Percentiles rank a stretch among this genome's conserved stretches.
These are phyloP conservation scores for Cylas formicarius DNA, from an alignment of 1,140 invertebrate species.

Conservation along the genomic window DNA sequence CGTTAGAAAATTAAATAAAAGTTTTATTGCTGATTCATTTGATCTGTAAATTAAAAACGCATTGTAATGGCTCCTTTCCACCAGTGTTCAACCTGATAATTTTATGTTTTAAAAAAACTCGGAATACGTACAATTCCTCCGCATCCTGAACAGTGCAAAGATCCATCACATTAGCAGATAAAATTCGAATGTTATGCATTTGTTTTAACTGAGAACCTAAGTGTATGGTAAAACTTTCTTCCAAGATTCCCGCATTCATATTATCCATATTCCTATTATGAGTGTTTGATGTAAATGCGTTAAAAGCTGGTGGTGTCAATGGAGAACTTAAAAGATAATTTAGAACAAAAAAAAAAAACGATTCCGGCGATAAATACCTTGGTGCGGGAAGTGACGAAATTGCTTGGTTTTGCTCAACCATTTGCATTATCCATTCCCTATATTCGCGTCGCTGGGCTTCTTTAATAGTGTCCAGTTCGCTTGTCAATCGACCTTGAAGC, in stretches of 20 bases:
- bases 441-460: constrained; percentile 74
- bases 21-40: too few relatives aligned
- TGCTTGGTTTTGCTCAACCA: constrained; percentile 61
- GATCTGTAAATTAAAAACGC: too few relatives aligned
- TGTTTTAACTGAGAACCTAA: constrained; percentile 96
- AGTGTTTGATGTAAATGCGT: constrained; percentile 3
- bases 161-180: constrained; percentile 80
- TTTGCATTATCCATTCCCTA: constrained; percentile 71
- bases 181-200: constrained; percentile 92
- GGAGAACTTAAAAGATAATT: constrained; percentile 29
- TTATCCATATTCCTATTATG: constrained; percentile 24
- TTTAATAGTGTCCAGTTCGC: constrained; percentile 64
- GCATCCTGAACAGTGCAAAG: constrained; percentile 63
- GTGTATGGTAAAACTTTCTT: constrained; percentile 97
- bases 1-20: too few relatives aligned
- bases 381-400: constrained; percentile 46
- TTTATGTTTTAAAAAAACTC: constrained; percentile 6
- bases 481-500: constrained; percentile 62
- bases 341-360: constrained; percentile 6
- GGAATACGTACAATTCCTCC: constrained; percentile 44
- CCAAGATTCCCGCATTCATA: constrained; percentile 47
- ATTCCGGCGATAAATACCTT: constrained; percentile 35
- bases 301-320: constrained; percentile 31
- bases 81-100: too few relatives aligned
- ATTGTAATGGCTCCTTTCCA: too few relatives aligned